Evolutionary conservation across 2,797 vertebrate genomes (phyloP), one percentile per base, ranked within the genome.

Genomic region (Crenuchus spilurus): DNA sequence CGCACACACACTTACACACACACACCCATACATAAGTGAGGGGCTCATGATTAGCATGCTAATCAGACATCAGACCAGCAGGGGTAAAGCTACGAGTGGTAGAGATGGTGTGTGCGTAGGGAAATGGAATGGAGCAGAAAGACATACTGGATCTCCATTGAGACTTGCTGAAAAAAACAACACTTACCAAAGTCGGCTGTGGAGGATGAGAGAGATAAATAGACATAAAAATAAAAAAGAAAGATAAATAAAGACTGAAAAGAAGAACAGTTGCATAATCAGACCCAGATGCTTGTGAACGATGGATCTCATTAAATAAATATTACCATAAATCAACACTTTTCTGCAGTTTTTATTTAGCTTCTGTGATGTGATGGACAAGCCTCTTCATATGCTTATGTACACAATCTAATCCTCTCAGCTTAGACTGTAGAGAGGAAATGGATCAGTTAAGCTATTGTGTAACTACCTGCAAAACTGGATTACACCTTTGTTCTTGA

Each of bases 1-100:
- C 46, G 24, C 16, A 60, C 51, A 55, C 39, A 70, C 61, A 74
- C 64, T 48, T 26, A 39, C 61, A 54, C 35, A 33, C 48, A 33
- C 55, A 61, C 14, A 49, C n/a, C 48, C 11, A 20, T 33, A 73
- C 37, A 68, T 26, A 6, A 68, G 14, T 13, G 31, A 48, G 24
- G 26, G 2, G 7, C 60, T 10, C 13, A 3, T 62, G 39, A 62
- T 62, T 62, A 42, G 60, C 60, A 42, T 62, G 37, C 18, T 41
- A 62, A 62, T 42, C 22, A 62, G 60, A 41, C 1, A 9, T 14
- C 58, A 26, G 22, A 41, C 35, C 33, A 39, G 35, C 5, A 61
- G n/a, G 57, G 20, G 33, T 61, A 61, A 14, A 61, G 26, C 33
- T 41, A 20, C 58, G 14, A 24, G 39, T 62, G 60, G 13, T 28